Conservation (phyloP, 2,888 invertebrate genomes). For the Phyto melanocephala region DNA sequence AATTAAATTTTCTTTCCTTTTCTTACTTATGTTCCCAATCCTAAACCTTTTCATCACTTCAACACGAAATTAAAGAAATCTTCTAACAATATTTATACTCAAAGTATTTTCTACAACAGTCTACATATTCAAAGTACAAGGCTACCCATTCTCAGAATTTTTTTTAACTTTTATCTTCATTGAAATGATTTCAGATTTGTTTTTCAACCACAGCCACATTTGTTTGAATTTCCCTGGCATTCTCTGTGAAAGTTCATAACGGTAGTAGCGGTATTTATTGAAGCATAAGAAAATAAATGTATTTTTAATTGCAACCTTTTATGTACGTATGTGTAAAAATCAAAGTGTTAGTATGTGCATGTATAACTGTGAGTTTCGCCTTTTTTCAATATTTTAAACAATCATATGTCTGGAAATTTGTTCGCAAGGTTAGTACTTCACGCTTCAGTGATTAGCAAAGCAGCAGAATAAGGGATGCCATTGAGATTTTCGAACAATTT, state of each 20-base stretch:
- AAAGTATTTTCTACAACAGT: conserved; percentile 5
- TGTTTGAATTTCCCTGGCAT: not conserved
- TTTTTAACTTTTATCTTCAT: conserved; percentile 12
- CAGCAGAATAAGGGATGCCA: not conserved
- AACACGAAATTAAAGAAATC: not conserved
- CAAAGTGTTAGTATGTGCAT: not conserved
- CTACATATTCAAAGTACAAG: conserved; percentile 16
- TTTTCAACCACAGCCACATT: not conserved
- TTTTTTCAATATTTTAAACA: not conserved
- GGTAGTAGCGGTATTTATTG: not conserved
- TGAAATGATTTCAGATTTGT: conserved; percentile 29
- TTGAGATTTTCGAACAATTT: not conserved
- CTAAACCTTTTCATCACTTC: not conserved
- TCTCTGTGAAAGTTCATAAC: not conserved
- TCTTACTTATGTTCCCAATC: too few relatives aligned
- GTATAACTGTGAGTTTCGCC: not conserved
- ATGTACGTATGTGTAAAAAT: not conserved
- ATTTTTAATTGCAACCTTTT: conserved; percentile 53
- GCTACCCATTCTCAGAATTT: not conserved
- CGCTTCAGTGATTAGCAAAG: conserved; percentile 19
- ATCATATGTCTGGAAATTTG: conserved; percentile 25
- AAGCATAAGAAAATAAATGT: conserved; percentile 26
- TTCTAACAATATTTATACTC: conserved; percentile 4
- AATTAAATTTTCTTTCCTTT: not conserved
- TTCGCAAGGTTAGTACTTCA: conserved; percentile 13